phyloP scores from a whole-genome alignment of 2,888 invertebrate species.

The Watsonalla cultraria region DNA sequence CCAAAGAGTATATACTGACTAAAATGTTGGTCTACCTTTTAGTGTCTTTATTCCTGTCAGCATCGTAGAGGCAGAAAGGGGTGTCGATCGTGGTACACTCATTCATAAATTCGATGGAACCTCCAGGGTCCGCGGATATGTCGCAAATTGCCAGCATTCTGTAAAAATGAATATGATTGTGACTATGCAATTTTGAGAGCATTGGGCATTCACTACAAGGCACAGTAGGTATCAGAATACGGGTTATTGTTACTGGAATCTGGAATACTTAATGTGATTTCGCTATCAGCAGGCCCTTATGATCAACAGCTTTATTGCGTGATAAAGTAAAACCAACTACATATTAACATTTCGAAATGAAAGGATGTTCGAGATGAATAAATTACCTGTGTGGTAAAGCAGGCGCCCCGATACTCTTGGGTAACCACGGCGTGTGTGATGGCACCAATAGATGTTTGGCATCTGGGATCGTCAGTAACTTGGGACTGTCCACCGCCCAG shows the following conservation, averaged over 20 bases:
- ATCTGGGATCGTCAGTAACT: conserved; percentile 97
- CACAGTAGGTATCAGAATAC: too few relatives aligned
- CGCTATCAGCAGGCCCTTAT: too few relatives aligned
- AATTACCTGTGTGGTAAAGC: conserved; percentile 85
- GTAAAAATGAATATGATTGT: conserved; percentile 7
- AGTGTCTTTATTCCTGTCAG: conserved; percentile 97
- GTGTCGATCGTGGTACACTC: conserved; percentile 99
- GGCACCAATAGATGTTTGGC: conserved; percentile 95
- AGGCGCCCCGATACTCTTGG: conserved; percentile 92
- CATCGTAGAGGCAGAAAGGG: conserved; percentile 99
- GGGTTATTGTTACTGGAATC: too few relatives aligned
- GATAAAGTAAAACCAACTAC: too few relatives aligned
- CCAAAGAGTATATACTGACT: not conserved
- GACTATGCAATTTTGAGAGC: too few relatives aligned
- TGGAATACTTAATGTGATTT: too few relatives aligned
- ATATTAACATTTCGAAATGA: too few relatives aligned
- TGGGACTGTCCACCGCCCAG: conserved; percentile 98
- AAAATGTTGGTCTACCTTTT: conserved; percentile 80
- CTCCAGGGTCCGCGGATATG: conserved; percentile 99
- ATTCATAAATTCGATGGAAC: conserved; percentile 99
- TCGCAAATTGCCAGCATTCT: conserved; percentile 97
- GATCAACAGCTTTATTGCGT: too few relatives aligned
- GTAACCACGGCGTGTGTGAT: conserved; percentile 95
- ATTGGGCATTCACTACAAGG: too few relatives aligned
- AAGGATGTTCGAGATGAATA: not conserved